Base-by-base conservation (phyloP, 2,113 vertebrate species). In the Ctenodactylus gundi region DNA sequence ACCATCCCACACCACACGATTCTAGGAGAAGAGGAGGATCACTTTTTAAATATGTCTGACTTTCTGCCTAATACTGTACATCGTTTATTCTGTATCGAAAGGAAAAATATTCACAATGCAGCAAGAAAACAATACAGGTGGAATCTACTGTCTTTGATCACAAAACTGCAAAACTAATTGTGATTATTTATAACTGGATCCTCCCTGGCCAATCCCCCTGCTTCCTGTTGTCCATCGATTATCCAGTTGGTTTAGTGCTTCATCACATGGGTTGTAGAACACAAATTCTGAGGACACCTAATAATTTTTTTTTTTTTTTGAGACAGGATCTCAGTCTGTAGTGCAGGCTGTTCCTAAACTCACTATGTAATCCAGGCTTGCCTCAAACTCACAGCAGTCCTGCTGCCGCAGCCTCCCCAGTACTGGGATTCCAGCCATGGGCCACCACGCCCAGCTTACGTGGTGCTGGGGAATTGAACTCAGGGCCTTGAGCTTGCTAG, bases 1-100 rank as follows among this genome's bases (percentile, higher is more conserved):
- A 57, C 72, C 58, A 39, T 44, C 9, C 55, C 75, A 94, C 58
- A 72, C 10, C 15, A 34, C 49, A 85, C n/a, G 39, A 77, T 68
- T 94, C 73, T 80, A 75, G 53, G 29, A 18, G 21, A 83, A 78
- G 25, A 39, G 44, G 62, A 49, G 25, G 70, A 76, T 58, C 72
- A 70, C 29, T 68, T 78, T 76, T 62, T 53, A 93, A 81, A 88
- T 82, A 90, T 44, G 85, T 76, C 51, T 65, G 76, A 87, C 65
- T 90, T 90, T 94, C 57, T 91, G 17, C 39, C 44, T 88, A 77
- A 68, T 92, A 88, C 20, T 67, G 9, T 76, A 46, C 73, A 3
- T 82, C 62, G 89, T 49, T 80, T 90, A 77, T 76, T 65, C 53
- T 41, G 89, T 44, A 65, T 53, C 58, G 51, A 60, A 83, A 87